These are phyloP conservation scores for Lacanobia wlatinum DNA, from an alignment of 2,888 invertebrate species.

Conservation along the genomic window DNA sequence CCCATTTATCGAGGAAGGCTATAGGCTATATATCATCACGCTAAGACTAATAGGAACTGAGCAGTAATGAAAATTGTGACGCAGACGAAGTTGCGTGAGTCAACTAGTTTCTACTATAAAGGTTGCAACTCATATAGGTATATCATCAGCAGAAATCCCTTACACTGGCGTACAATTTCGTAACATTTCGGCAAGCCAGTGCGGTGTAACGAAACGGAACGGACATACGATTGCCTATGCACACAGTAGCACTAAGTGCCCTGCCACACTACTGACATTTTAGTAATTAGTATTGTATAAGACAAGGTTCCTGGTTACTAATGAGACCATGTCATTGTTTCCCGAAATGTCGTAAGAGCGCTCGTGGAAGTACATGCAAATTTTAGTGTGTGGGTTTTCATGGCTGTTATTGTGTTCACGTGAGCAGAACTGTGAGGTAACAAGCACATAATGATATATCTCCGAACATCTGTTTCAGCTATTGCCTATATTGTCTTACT, in stretches of 20 bases:
- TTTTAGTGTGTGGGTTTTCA: conserved; percentile 38
- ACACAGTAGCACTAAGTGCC: conserved; percentile 48
- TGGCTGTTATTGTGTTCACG: conserved; percentile 20
- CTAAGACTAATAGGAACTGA: too few species aligned
- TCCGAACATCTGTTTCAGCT: neutral
- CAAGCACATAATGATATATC: neutral
- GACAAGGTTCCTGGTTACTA: conserved; percentile 43
- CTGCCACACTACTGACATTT: conserved; percentile 51
- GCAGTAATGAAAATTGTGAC: too few species aligned
- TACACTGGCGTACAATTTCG: conserved; percentile 49
- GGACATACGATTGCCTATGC: conserved; percentile 53
- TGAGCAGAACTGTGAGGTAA: conserved; percentile 30
- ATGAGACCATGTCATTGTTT: conserved; percentile 51
- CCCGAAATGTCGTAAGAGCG: conserved; percentile 42
- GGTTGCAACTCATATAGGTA: neutral
- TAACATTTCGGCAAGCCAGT: conserved; percentile 59
- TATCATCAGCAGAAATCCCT: conserved; percentile 36
- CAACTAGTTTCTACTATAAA: neutral
- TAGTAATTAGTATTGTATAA: conserved; percentile 53
- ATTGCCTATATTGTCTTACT: neutral
- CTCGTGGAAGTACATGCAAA: conserved; percentile 30
- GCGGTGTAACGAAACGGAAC: conserved; percentile 67
- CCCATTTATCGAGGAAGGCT: too few species aligned
- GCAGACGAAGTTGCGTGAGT: too few species aligned
- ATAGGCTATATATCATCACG: too few species aligned